Evolutionary conservation across 1,140 invertebrate genomes (phyloP), one percentile per base, ranked within the genome.

Genomic region (Ostrea edulis): DNA sequence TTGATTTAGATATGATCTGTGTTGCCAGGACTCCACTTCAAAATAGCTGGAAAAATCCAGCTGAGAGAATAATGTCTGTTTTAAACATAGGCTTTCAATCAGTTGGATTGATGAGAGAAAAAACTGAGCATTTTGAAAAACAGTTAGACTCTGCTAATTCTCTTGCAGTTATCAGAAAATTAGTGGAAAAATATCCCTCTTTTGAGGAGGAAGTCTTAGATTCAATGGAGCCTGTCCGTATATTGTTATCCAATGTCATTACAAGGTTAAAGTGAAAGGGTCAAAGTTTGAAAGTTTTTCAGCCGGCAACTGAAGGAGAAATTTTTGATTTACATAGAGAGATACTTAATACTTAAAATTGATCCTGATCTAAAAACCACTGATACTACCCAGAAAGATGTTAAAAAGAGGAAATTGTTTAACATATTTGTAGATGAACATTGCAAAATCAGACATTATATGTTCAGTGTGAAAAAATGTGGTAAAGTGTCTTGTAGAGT

Each of bases 51-150:
- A 86, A 87, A 71, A 84, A 84, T 25, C 81, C 81, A 51, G 58
- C 86, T 22, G 82, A 87, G 58, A 29, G 86, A 9, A 54, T 87
- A n/a, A 87, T 87, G 86, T 62, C 55, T 14, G 51, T 87, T 25
- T 25, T 84, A 8, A 87, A 87, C n/a, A 29, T 84, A 25, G 86
- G 58, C 11, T 71, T 87, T n/a, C 86, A 87, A 25, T 58, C 29
- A 9, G 86, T 84, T 51, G 86, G 86, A 20, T 17, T 87, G 17
- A 87, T 84, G 86, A 29, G 86, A 8, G 12, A 68, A 17, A 2
- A 58, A 53, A 29, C 51, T 55, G 55, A 58, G 55, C 55, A 58
- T 58, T 20, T 58, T 58, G 55, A 58, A 58, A 58, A n/a, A n/a
- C n/a, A n/a, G n/a, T n/a, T n/a, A n/a, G n/a, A n/a, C n/a, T n/a